Evolutionary conservation across 1,140 invertebrate species (phyloP).

Genomic region (Drosophila baimaii): DNA sequence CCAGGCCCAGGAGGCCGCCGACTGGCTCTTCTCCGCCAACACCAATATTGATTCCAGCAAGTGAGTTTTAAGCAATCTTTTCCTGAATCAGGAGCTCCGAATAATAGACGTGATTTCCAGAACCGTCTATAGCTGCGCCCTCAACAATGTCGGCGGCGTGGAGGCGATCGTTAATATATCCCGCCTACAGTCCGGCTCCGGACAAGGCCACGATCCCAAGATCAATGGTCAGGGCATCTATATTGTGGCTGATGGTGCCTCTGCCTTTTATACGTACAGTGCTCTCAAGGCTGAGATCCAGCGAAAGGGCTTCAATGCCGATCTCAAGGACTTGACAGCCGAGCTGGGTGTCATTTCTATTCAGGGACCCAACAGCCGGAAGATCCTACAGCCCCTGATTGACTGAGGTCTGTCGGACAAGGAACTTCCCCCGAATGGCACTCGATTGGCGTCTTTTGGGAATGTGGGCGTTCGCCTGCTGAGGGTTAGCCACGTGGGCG

Average conservation of each 20-base stretch:
- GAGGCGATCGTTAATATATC: slow-evolving; percentile 93
- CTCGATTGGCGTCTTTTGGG: slow-evolving; percentile 86
- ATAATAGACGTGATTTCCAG: slow-evolving; percentile 64
- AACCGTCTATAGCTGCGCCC: slow-evolving; percentile 91
- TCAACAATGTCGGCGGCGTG: slow-evolving; percentile 92
- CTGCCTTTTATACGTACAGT: slow-evolving; percentile 89
- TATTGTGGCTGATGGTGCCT: slow-evolving; percentile 91
- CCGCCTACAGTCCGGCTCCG: slow-evolving; percentile 88
- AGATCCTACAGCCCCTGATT: slow-evolving; percentile 69
- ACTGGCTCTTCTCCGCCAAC: slow-evolving; percentile 92
- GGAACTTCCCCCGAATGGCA: slow-evolving; percentile 86
- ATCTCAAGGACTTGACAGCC: slow-evolving; percentile 90
- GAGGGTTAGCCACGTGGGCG: slow-evolving; percentile 93
- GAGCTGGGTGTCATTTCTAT: slow-evolving; percentile 93
- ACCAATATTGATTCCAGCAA: slow-evolving; percentile 87
- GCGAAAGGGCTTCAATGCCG: slow-evolving; percentile 89
- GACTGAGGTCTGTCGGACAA: slow-evolving; percentile 84
- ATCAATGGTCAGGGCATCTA: slow-evolving; percentile 92
- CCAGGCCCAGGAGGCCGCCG: slow-evolving; percentile 90
- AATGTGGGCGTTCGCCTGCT: slow-evolving; percentile 87
- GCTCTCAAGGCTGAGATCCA: slow-evolving; percentile 89
- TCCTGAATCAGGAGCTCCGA: not conserved
- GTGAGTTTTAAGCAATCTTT: slow-evolving; percentile 66
- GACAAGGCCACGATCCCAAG: slow-evolving; percentile 90
- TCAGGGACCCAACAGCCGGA: slow-evolving; percentile 86